phyloP scores from a whole-genome alignment of 2,797 vertebrate genomes.

The Thripadectes ignobilis region DNA sequence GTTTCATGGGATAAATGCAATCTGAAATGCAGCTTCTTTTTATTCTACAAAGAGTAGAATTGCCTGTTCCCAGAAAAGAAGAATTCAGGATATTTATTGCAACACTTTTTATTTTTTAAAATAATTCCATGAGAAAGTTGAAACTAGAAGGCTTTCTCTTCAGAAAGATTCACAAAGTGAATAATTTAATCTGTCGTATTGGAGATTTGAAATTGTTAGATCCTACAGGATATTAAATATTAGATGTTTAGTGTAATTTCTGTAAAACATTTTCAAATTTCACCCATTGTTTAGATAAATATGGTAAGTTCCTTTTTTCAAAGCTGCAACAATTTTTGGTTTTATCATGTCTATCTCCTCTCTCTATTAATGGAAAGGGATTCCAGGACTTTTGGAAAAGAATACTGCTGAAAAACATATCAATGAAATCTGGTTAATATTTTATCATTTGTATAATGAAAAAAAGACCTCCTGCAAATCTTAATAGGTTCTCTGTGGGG shows the following conservation, averaged over 20 bases:
- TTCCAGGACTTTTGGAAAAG: neutral
- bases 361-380: neutral
- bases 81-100: neutral
- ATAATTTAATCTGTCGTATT: neutral
- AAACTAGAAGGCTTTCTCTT: neutral
- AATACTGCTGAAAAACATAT: neutral
- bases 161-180: neutral
- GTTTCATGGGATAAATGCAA: neutral
- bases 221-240: neutral
- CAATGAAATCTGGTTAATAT: neutral
- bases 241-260: neutral
- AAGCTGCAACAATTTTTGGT: neutral
- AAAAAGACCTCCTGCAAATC: neutral
- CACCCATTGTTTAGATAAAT: neutral
- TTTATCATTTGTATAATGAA: neutral
- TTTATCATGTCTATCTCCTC: neutral
- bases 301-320: accelerated
- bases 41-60: neutral
- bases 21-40: neutral
- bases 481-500: neutral
- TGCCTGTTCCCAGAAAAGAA: neutral
- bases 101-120: neutral
- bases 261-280: neutral
- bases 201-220: neutral
- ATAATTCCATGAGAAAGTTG: neutral